phyloP scores from a whole-genome alignment of 2,113 vertebrate species.

The Paratilapia polleni region DNA sequence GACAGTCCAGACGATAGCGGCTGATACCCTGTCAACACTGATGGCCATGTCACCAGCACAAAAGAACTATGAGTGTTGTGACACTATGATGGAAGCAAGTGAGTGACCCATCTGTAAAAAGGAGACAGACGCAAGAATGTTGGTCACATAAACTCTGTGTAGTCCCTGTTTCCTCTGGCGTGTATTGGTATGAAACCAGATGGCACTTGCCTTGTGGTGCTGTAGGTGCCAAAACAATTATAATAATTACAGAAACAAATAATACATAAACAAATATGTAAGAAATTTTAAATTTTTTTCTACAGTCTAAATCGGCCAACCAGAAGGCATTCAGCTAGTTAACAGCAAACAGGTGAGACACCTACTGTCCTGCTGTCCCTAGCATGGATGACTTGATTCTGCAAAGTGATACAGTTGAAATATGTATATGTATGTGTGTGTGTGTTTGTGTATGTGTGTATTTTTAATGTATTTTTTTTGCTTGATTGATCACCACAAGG shows the following conservation, averaged over 20 bases:
- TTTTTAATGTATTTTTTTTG: neutral
- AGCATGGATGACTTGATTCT: neutral
- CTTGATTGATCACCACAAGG: neutral
- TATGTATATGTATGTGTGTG: neutral
- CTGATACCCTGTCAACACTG: slow-evolving; percentile 62
- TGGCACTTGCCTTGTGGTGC: neutral
- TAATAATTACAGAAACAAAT: too few relatives aligned
- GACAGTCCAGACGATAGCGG: slow-evolving; percentile 58
- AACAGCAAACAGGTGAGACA: neutral
- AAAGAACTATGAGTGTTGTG: slow-evolving; percentile 20
- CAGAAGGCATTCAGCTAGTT: rapidly evolving
- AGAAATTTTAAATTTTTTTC: too few relatives aligned
- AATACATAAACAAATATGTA: neutral
- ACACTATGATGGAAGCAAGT: slow-evolving; percentile 7
- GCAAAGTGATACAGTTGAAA: neutral
- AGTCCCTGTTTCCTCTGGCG: neutral
- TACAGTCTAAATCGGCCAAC: rapidly evolving
- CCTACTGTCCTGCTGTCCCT: neutral
- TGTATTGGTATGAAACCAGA: neutral
- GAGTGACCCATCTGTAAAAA: neutral
- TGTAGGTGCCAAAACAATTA: neutral
- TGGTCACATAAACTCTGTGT: too few relatives aligned
- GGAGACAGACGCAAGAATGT: neutral
- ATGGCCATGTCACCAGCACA: slow-evolving; percentile 34
- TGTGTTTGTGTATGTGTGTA: neutral